Evolutionary conservation across 2,888 invertebrate species (phyloP).

Genomic region (Apotomis betuletana): DNA sequence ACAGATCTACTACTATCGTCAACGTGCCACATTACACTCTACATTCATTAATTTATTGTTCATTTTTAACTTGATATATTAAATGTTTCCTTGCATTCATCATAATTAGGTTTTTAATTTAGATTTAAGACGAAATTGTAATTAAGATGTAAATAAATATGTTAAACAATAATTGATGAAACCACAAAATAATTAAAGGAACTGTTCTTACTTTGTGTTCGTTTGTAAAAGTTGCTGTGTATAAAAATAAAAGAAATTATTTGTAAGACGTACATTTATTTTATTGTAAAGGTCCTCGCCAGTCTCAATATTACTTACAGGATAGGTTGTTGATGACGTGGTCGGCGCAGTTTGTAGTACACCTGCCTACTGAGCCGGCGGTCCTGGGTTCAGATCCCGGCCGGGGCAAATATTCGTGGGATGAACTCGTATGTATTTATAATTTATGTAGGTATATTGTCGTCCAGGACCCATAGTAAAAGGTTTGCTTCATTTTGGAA

Average conservation of each 20-base stretch:
- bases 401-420: too few relatives aligned
- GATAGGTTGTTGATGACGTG: too few relatives aligned
- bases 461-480: too few relatives aligned
- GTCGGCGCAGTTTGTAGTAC: too few relatives aligned
- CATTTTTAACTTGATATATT: constrained; percentile 70
- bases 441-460: too few relatives aligned
- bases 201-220: constrained; percentile 23
- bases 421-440: too few relatives aligned
- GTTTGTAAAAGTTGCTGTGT: constrained; percentile 33
- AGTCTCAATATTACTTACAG: too few relatives aligned
- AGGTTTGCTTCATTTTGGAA: too few relatives aligned
- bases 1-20: constrained; percentile 51
- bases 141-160: constrained; percentile 79
- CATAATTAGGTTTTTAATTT: constrained; percentile 73
- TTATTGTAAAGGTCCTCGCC: neutral
- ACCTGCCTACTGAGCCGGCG: too few relatives aligned
- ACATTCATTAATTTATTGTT: constrained; percentile 83
- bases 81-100: constrained; percentile 64
- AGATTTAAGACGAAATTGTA: constrained; percentile 67
- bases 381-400: too few relatives aligned
- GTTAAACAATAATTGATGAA: constrained; percentile 40
- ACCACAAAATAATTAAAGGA: constrained; percentile 20
- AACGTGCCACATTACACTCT: constrained; percentile 72
- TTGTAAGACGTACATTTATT: constrained; percentile 19
- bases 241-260: constrained; percentile 39